phyloP scores from a whole-genome alignment of 2,113 vertebrate genomes.

The Hiodon tergisus region DNA sequence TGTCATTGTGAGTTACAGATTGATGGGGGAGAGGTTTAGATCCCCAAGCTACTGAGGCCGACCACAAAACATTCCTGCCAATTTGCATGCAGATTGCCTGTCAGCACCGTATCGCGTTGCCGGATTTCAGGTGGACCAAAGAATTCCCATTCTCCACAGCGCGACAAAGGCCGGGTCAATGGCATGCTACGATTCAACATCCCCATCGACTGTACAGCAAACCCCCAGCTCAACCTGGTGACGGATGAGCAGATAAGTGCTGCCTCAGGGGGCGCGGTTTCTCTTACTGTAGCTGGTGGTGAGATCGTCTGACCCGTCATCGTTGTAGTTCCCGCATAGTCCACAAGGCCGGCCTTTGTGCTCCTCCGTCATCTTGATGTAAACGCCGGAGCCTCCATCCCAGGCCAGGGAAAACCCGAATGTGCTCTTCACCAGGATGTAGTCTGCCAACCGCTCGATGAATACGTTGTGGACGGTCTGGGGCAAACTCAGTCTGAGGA shows the following conservation, averaged over 20 bases:
- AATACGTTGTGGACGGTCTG: conserved; percentile 82
- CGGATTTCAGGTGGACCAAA: conserved; percentile 4
- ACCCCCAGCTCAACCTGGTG: conserved; percentile 44
- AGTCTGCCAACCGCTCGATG: conserved; percentile 89
- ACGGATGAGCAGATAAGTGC: conserved; percentile 52
- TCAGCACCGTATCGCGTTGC: conserved; percentile 10
- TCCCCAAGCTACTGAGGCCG: background rate
- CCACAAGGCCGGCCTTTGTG: conserved; percentile 86
- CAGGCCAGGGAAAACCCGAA: conserved; percentile 97
- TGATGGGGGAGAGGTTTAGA: background rate
- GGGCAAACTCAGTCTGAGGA: conserved; percentile 76
- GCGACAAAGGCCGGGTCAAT: background rate
- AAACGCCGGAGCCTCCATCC: conserved; percentile 91
- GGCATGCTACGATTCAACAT: background rate
- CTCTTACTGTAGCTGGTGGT: conserved; percentile 77
- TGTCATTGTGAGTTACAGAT: conserved; percentile 1
- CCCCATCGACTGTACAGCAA: conserved; percentile 7
- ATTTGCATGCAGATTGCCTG: conserved; percentile 2
- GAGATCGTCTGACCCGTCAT: conserved; percentile 82
- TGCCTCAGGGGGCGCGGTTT: background rate
- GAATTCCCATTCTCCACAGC: background rate
- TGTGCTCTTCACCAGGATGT: conserved; percentile 91
- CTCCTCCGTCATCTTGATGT: conserved; percentile 88
- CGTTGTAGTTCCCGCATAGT: conserved; percentile 92
- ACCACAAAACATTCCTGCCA: background rate